Base-by-base conservation (phyloP, 1,140 invertebrate species). In the Drosophila ambigua region DNA sequence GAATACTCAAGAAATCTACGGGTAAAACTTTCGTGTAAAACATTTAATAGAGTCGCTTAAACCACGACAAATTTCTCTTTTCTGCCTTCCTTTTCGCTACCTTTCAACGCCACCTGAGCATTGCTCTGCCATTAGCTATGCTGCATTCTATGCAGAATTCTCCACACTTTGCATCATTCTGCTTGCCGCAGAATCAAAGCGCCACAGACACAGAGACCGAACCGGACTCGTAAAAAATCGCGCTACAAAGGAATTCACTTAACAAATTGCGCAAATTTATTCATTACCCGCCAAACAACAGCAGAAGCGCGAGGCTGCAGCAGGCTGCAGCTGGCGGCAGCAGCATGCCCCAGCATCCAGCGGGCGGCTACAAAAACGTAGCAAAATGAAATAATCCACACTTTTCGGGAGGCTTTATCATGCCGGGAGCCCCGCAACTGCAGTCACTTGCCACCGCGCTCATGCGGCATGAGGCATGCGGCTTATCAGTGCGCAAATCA, bases 251-350 rank as follows among this genome's bases (percentile, higher is more conserved):
- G 84, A 88, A 88, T 88, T 88, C 83, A 88, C 83, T 88, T 88
- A 88, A 88, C 83, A 88, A 88, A 88, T 88, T 88, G 83, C 84
- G 76, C 83, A 88, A 88, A 88, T 88, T 88, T 88, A 88, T 88
- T 88, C 83, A 88, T 89, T 88, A 88, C 83, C 83, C 82, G 74
- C 83, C 59, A 72, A 87, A 82, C 69, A 87, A 79, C 83, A 73
- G 46, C 62, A 65, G 35, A 20, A 55, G 35, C 35, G 35, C 35
- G 35, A 39, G 35, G 9, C 4, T 9, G 46, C 43, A 23, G 15
- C 59, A 45, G 45, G 45, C 45, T 35, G 58, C 43, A 49, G 59
- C 9, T 16, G 16, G 16, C 16, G 16, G 16, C 16, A 31, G 45
- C n/a, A 54, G 26, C 52, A n/a, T 13, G 35, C 35, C 11, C 35